Conservation (phyloP, 2,797 vertebrate species). For the Steatocranus sp. region DNA sequence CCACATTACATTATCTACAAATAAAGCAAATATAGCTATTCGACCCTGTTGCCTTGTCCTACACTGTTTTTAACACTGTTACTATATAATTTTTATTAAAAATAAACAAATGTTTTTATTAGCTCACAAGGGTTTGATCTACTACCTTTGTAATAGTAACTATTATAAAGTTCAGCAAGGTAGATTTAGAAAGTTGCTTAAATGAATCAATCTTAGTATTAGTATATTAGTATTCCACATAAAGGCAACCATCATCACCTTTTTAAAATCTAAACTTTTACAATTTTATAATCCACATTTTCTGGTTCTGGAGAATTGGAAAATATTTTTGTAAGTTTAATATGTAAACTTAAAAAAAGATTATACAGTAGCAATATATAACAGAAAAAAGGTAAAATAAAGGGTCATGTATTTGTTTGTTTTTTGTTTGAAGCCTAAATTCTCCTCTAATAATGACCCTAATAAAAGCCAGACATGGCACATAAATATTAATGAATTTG, state of each 20-base stretch:
- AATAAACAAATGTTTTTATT: neutral
- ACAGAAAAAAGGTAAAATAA: neutral
- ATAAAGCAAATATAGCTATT: neutral
- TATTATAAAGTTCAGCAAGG: neutral
- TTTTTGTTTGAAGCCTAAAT: neutral
- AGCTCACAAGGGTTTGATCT: neutral
- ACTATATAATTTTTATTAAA: neutral
- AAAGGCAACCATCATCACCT: neutral
- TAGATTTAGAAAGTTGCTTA: neutral
- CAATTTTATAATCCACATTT: neutral
- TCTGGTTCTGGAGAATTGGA: neutral
- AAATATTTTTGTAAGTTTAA: neutral
- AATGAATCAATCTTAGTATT: neutral
- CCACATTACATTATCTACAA: neutral
- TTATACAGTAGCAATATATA: neutral
- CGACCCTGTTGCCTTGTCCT: neutral
- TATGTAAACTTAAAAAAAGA: neutral
- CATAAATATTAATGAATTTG: neutral
- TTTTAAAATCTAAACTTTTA: neutral
- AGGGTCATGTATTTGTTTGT: neutral
- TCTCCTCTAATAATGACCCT: neutral
- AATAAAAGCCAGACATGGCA: neutral
- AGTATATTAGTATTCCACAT: neutral
- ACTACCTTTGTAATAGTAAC: neutral
- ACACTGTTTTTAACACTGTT: neutral